phyloP scores from a whole-genome alignment of 2,797 vertebrate genomes.

The Pteropus rufus region DNA sequence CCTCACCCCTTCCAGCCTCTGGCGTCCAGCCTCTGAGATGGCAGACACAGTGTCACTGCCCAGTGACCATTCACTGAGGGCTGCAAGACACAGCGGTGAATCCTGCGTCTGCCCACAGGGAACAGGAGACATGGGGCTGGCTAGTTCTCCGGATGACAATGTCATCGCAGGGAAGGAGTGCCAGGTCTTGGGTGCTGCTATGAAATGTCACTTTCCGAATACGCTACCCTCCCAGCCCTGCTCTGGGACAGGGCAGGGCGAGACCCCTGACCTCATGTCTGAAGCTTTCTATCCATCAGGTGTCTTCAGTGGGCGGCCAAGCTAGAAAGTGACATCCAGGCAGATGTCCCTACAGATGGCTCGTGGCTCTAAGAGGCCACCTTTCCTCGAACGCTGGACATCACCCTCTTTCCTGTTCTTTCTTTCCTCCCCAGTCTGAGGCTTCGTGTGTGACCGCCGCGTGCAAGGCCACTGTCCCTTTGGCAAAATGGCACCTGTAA shows the following conservation, averaged over 20 bases:
- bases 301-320: not conserved
- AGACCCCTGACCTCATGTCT: rapidly evolving
- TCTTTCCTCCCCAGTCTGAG: not conserved
- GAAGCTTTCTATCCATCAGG: not conserved
- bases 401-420: rapidly evolving
- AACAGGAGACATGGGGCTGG: not conserved
- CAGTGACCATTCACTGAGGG: rapidly evolving
- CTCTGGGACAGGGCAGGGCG: not conserved
- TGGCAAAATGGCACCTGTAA: not conserved
- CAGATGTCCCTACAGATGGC: not conserved
- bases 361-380: rapidly evolving
- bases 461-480: not conserved
- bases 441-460: rapidly evolving
- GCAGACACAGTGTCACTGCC: not conserved
- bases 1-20: not conserved
- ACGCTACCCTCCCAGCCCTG: rapidly evolving
- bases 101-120: rapidly evolving
- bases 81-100: rapidly evolving
- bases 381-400: rapidly evolving
- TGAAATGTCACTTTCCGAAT: rapidly evolving
- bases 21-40: not conserved
- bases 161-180: rapidly evolving
- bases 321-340: not conserved
- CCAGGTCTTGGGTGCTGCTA: rapidly evolving
- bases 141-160: rapidly evolving